Percentiles rank a stretch among this genome's conserved stretches.
These are phyloP conservation scores for Tromatobia lineatoria DNA, from an alignment of 2,888 invertebrate genomes.

Conservation along the genomic window DNA sequence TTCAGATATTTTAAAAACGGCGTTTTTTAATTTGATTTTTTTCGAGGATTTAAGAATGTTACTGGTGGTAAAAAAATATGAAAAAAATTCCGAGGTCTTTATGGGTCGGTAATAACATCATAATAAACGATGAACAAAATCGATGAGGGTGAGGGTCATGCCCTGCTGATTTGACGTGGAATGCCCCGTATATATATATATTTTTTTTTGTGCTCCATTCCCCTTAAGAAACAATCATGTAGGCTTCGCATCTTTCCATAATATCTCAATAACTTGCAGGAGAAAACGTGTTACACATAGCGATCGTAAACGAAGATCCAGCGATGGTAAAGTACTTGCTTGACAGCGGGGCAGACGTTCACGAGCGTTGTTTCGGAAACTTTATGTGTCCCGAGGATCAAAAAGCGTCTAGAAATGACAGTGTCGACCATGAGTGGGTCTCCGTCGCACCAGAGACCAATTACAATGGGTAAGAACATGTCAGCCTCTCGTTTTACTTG, in stretches of 20 bases:
- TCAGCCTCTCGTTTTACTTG: background rate
- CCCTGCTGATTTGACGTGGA: too few species aligned
- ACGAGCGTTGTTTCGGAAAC: slow-evolving; percentile 97
- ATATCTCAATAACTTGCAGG: slow-evolving; percentile 86
- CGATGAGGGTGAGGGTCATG: too few species aligned
- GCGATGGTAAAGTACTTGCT: slow-evolving; percentile 98
- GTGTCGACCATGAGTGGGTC: slow-evolving; percentile 96
- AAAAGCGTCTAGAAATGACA: slow-evolving; percentile 95
- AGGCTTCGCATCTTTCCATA: background rate
- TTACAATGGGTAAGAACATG: slow-evolving; percentile 90
- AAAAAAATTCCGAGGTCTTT: too few species aligned
- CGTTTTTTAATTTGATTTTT: too few species aligned
- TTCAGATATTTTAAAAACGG: too few species aligned
- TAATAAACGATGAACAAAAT: too few species aligned
- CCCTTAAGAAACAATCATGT: background rate
- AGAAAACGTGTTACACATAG: slow-evolving; percentile 98
- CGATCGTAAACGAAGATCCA: slow-evolving; percentile 99
- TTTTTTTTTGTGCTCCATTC: too few species aligned
- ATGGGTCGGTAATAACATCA: too few species aligned
- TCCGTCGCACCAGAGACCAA: slow-evolving; percentile 93
- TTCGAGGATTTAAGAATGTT: too few species aligned
- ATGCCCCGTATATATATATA: too few species aligned
- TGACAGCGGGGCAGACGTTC: slow-evolving; percentile 96
- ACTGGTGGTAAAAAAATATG: too few species aligned
- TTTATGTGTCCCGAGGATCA: slow-evolving; percentile 99